These are phyloP conservation scores for Apis laboriosa DNA, from an alignment of 1,140 invertebrate species.

Conservation along the genomic window DNA sequence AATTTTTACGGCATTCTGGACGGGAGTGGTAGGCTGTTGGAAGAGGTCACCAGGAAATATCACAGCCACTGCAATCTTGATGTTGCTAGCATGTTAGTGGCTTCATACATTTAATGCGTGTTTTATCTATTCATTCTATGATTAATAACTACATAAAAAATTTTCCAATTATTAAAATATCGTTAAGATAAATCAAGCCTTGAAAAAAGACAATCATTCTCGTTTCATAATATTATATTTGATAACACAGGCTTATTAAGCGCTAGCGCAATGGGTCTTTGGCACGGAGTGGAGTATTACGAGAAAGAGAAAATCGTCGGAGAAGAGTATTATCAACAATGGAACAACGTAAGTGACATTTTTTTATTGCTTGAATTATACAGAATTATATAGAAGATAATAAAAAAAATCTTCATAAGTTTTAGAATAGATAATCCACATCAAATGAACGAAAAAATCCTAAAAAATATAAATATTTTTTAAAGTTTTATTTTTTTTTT, in stretches of 20 bases:
- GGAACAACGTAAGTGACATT: constrained; percentile 90
- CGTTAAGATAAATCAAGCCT: not conserved
- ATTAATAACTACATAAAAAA: not conserved
- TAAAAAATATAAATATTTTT: no score
- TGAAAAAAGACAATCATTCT: not conserved
- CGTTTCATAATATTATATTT: not conserved
- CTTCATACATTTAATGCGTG: constrained; percentile 9
- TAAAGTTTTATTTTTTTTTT: no score
- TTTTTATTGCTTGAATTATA: not conserved
- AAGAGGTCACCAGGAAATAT: constrained; percentile 95
- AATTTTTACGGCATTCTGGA: constrained; percentile 96
- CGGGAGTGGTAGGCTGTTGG: constrained; percentile 95
- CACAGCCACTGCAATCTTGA: constrained; percentile 94
- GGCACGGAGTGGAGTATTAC: constrained; percentile 97
- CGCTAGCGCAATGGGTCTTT: constrained; percentile 95
- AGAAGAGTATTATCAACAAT: constrained; percentile 94
- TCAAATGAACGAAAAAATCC: no score
- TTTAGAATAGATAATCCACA: no score
- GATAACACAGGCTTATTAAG: constrained; percentile 87
- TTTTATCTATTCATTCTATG: not conserved
- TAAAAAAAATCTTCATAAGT: no score
- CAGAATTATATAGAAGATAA: no score
- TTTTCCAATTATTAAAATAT: not conserved
- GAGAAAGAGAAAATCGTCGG: constrained; percentile 96
- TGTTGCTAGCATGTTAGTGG: constrained; percentile 92